Evolutionary conservation across 37 sponge, comb jelly and placozoan species (phyloP).

Genomic region (Aplysina aerophoba): DNA sequence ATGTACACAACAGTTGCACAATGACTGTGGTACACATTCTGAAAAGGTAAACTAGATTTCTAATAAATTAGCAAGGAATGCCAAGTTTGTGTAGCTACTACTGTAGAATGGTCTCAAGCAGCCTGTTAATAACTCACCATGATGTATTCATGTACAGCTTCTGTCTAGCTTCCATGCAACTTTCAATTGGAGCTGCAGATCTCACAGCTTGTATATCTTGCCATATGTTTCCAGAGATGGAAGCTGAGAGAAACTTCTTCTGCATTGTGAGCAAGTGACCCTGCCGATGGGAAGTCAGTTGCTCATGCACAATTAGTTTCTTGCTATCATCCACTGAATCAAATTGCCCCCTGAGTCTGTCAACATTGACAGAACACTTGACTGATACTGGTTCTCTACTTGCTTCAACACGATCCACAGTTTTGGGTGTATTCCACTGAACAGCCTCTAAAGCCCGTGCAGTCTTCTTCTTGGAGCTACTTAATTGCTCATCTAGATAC

Average conservation of each 20-base stretch:
- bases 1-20: too few species aligned
- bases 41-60: too few species aligned
- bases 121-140: constrained; percentile 1
- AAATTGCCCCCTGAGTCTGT: neutral
- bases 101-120: too few species aligned
- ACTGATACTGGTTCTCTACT: too few species aligned
- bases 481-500: too few species aligned
- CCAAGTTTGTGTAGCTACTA: too few species aligned
- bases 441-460: too few species aligned
- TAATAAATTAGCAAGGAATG: too few species aligned
- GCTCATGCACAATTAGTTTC: constrained; percentile 29
- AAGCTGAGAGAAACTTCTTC: neutral
- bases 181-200: constrained; percentile 1
- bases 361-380: neutral
- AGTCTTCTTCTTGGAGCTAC: too few species aligned
- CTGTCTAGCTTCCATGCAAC: neutral
- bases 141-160: neutral
- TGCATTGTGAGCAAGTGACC: neutral
- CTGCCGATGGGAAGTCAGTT: neutral
- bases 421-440: too few species aligned
- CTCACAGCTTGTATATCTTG: neutral
- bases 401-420: too few species aligned
- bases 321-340: neutral
- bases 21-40: too few species aligned
- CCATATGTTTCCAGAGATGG: constrained; percentile 17